Conservation (phyloP, 2,797 vertebrate species). For the Enteromius argenteus region DNA sequence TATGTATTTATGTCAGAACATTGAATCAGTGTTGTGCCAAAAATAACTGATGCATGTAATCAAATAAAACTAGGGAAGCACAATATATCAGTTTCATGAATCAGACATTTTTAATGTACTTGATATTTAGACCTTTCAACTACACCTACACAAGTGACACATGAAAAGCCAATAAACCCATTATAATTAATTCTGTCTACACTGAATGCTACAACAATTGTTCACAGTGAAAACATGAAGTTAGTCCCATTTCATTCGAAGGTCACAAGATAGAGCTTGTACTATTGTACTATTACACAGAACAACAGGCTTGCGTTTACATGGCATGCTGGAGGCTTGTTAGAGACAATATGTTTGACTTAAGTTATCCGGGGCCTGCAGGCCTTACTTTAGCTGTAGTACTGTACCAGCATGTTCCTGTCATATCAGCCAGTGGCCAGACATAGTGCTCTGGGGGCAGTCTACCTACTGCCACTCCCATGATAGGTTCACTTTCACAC, state of each 20-base stretch:
- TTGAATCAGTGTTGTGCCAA: neutral
- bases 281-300: neutral
- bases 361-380: conserved; percentile 66
- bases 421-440: conserved; percentile 71
- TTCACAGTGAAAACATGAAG: neutral
- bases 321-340: conserved; percentile 68
- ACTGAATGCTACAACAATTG: neutral
- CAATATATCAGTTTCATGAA: neutral
- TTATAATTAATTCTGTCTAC: neutral
- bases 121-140: neutral
- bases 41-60: conserved; percentile 20
- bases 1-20: conserved; percentile 33
- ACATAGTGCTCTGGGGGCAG: conserved; percentile 72
- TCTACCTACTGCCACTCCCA: conserved; percentile 76
- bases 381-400: conserved; percentile 70
- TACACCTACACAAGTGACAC: neutral
- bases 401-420: conserved; percentile 79
- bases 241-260: neutral
- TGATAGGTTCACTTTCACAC: conserved; percentile 74
- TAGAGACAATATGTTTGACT: conserved; percentile 76
- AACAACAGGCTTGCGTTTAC: conserved; percentile 34
- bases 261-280: neutral
- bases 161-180: neutral
- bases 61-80: neutral
- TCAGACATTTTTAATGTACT: neutral